Percentiles rank a stretch among this genome's conserved stretches.
Evolutionary conservation across 2,797 vertebrate genomes (phyloP).

Genomic region (Diplodus puntazzo): DNA sequence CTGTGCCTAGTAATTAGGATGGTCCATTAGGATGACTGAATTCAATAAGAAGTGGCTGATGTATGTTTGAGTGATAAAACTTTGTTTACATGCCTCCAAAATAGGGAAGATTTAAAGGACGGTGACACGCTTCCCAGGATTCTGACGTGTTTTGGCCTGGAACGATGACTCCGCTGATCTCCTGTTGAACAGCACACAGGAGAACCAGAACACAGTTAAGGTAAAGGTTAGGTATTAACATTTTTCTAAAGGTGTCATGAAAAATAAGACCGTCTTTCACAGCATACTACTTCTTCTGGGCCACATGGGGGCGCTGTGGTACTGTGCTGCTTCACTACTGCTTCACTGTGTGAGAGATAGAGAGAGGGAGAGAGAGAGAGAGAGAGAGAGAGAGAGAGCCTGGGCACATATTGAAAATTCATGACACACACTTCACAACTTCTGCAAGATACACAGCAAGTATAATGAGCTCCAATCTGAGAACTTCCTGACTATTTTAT

Average conservation of each 20-base stretch:
- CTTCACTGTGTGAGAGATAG: not conserved
- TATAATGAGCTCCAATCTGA: slow-evolving; percentile 71
- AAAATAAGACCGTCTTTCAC: not conserved
- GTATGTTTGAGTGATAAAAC: not conserved
- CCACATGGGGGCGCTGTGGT: slow-evolving; percentile 74
- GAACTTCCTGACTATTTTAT: slow-evolving; percentile 65
- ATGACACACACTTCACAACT: slow-evolving; percentile 74
- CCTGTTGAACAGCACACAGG: not conserved
- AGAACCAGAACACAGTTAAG: no score
- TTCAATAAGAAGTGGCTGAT: not conserved
- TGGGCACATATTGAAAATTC: slow-evolving; percentile 67
- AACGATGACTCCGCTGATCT: not conserved
- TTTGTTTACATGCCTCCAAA: not conserved
- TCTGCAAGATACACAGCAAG: slow-evolving; percentile 72
- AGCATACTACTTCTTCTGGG: not conserved
- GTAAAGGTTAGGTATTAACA: not conserved
- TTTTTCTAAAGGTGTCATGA: not conserved
- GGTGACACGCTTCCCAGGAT: no score
- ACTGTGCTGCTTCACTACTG: not conserved
- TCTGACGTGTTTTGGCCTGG: not conserved
- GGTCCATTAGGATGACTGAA: not conserved
- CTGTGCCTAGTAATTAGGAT: not conserved
- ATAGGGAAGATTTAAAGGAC: not conserved
- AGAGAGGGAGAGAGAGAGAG: not conserved
- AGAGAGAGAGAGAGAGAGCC: not conserved